Percentiles rank a stretch among this genome's conserved stretches.
Evolutionary conservation across 2,888 invertebrate species (phyloP).

Genomic region (Biston stratarius): DNA sequence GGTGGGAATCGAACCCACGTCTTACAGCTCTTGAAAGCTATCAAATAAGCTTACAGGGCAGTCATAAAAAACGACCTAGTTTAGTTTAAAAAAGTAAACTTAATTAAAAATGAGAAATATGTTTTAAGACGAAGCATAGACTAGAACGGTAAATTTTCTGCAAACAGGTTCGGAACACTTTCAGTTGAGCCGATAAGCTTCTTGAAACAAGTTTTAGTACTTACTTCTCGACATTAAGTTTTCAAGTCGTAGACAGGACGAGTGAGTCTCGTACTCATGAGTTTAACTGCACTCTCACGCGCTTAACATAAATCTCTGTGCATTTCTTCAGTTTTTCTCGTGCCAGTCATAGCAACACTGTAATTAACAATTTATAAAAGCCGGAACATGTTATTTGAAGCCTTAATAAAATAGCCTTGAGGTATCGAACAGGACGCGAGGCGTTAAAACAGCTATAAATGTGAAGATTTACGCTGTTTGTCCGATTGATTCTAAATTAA

Average conservation of each 20-base stretch:
- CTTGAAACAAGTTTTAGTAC: slow-evolving; percentile 67
- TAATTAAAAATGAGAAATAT: too few species aligned
- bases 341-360: slow-evolving; percentile 39
- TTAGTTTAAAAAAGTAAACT: neutral
- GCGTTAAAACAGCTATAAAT: slow-evolving; percentile 24
- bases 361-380: slow-evolving; percentile 42
- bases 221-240: slow-evolving; percentile 71
- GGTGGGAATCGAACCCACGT: too few species aligned
- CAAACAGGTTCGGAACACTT: slow-evolving; percentile 35
- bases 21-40: too few species aligned
- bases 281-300: slow-evolving; percentile 46
- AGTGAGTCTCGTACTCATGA: slow-evolving; percentile 39
- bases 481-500: slow-evolving; percentile 16
- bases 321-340: slow-evolving; percentile 40
- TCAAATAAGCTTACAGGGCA: too few species aligned
- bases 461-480: slow-evolving; percentile 21
- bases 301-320: slow-evolving; percentile 55
- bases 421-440: slow-evolving; percentile 21
- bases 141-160: slow-evolving; percentile 15
- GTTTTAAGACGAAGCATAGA: neutral
- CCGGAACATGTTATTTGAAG: slow-evolving; percentile 38
- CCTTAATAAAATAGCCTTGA: slow-evolving; percentile 38
- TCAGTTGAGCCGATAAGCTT: slow-evolving; percentile 29
- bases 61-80: slow-evolving; percentile 4
- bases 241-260: slow-evolving; percentile 58